Evolutionary conservation across 2,113 vertebrate genomes (phyloP).

Genomic region (Etheostoma cragini): DNA sequence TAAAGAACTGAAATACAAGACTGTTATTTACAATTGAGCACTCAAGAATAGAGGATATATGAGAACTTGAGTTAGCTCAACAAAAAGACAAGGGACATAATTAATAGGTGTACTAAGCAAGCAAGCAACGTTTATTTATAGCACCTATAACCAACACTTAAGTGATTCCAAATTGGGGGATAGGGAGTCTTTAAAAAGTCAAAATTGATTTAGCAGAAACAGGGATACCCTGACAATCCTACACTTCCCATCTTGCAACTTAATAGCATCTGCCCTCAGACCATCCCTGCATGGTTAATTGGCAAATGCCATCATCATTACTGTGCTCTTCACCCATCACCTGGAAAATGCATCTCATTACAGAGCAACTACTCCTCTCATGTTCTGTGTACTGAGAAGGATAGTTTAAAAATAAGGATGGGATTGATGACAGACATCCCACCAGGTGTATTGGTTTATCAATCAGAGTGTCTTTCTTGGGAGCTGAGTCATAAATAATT

Average conservation of each 20-base stretch:
- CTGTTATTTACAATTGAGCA: background rate
- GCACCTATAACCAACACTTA: background rate
- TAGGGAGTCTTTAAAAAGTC: too few species aligned
- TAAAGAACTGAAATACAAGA: too few species aligned
- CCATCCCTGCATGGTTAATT: background rate
- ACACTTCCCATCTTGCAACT: background rate
- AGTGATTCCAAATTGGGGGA: background rate
- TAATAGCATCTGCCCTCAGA: background rate
- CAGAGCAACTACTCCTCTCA: background rate
- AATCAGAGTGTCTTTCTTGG: background rate
- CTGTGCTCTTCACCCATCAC: background rate
- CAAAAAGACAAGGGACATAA: background rate
- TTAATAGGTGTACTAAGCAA: background rate
- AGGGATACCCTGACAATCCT: background rate
- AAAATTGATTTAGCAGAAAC: background rate
- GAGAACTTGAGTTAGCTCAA: background rate
- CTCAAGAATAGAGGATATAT: background rate
- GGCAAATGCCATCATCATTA: background rate
- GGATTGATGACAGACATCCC: background rate
- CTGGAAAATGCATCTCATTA: background rate
- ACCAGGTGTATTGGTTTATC: slow-evolving; percentile 3
- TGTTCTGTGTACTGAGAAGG: background rate
- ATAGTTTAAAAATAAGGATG: background rate
- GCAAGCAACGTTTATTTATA: too few species aligned
- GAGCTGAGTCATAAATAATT: slow-evolving; percentile 28